A percentile compares a stretch with the other conserved stretches of the same genome.
Evolutionary conservation across 2,797 vertebrate genomes (phyloP).

Genomic region (Capromys pilorides): DNA sequence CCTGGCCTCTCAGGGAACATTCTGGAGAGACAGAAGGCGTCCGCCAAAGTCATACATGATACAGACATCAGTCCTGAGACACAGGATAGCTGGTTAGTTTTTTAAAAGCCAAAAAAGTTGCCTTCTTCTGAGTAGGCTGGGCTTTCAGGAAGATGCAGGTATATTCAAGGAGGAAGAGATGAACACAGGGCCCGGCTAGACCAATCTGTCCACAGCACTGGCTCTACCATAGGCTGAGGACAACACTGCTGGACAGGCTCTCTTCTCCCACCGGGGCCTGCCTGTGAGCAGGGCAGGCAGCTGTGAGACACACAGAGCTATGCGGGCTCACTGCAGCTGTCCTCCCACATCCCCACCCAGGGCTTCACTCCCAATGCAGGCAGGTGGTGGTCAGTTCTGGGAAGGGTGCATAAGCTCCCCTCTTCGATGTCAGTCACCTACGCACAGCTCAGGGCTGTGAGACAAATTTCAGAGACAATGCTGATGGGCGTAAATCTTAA

Average conservation of each 20-base stretch:
- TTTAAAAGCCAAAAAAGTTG: not conserved
- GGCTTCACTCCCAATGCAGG: not conserved
- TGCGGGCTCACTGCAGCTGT: not conserved
- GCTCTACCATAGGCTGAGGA: not conserved
- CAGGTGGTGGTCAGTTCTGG: not conserved
- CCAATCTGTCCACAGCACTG: not conserved
- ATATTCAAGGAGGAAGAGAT: not conserved
- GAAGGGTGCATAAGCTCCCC: not conserved
- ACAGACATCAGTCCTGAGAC: not conserved
- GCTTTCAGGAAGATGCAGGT: not conserved
- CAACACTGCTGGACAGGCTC: not conserved
- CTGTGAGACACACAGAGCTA: not conserved
- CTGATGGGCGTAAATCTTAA: not conserved
- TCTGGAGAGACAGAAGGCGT: not conserved
- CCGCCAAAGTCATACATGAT: not conserved
- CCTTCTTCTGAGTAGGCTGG: not conserved
- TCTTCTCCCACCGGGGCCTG: not conserved
- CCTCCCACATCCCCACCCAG: not conserved
- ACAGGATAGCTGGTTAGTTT: not conserved
- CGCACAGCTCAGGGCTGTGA: not conserved
- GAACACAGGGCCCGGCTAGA: not conserved
- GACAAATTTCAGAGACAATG: slow-evolving; percentile 31
- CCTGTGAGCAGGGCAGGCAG: not conserved
- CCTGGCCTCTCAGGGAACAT: not conserved
- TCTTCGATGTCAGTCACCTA: not conserved